Conservation (phyloP, 2,113 vertebrate species). For the Pyxicephalus adspersus region DNA sequence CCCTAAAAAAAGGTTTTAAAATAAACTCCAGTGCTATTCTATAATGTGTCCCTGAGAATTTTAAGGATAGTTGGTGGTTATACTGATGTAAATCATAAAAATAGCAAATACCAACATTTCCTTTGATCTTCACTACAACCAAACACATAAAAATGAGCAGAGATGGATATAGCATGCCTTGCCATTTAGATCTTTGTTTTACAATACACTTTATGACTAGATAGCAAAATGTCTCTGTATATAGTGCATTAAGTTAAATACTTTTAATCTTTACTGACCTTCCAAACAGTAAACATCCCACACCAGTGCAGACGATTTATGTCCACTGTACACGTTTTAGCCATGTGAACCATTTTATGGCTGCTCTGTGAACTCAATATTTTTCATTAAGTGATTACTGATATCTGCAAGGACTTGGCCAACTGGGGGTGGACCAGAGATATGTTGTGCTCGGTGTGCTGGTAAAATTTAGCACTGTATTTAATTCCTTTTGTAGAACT, state of each 20-base stretch:
- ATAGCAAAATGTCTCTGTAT: conserved; percentile 41
- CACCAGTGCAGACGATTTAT: conserved; percentile 19
- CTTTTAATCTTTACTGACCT: conserved; percentile 50
- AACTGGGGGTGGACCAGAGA: not conserved
- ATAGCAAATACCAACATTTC: conserved; percentile 17
- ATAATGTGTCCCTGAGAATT: conserved; percentile 5
- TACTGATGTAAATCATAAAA: conserved; percentile 23
- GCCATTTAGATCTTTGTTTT: conserved; percentile 40
- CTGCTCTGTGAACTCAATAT: not conserved
- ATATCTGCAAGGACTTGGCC: conserved; percentile 12
- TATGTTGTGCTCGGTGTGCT: too few species aligned
- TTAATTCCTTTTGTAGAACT: too few species aligned
- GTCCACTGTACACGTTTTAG: conserved; percentile 4
- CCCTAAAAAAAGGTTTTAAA: too few species aligned
- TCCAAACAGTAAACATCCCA: conserved; percentile 48
- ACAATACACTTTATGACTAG: conserved; percentile 52
- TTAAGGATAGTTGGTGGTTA: conserved; percentile 25
- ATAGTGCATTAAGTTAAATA: conserved; percentile 47
- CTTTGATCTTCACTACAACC: conserved; percentile 32
- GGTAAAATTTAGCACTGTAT: too few species aligned
- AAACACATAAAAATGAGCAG: conserved; percentile 44
- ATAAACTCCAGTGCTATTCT: conserved; percentile 27
- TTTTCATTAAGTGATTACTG: conserved; percentile 24
- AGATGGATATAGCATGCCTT: conserved; percentile 21
- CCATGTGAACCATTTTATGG: conserved; percentile 37